Percentiles rank a stretch among this genome's conserved stretches.
These are phyloP conservation scores for Cosmia trapezina DNA, from an alignment of 2,888 invertebrate genomes.

Conservation along the genomic window DNA sequence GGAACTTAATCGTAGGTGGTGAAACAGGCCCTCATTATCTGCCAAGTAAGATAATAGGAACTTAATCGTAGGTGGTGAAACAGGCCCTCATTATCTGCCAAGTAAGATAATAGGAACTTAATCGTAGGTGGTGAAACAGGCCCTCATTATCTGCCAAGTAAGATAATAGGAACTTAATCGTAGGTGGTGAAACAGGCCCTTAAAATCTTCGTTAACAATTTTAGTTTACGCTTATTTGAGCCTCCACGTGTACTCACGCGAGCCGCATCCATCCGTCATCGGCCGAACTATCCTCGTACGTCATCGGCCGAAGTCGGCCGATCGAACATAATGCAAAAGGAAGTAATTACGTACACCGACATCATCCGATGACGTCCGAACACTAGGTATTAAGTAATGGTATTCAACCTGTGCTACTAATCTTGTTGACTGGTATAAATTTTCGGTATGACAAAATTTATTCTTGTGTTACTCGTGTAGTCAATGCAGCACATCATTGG, in stretches of 20 bases:
- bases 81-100: too few relatives aligned
- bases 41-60: too few relatives aligned
- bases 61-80: too few relatives aligned
- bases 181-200: too few relatives aligned
- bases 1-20: too few relatives aligned
- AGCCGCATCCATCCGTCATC: background rate
- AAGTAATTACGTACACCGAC: background rate
- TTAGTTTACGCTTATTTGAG: background rate
- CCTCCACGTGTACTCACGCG: too few relatives aligned
- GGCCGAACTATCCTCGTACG: background rate
- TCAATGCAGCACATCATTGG: too few relatives aligned
- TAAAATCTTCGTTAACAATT: background rate
- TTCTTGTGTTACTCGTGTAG: background rate
- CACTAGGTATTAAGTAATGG: background rate
- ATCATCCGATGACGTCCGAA: background rate
- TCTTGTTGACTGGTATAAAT: background rate
- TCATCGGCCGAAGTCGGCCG: background rate
- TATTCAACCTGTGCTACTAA: background rate
- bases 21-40: too few relatives aligned
- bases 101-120: too few relatives aligned
- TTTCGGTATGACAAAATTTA: background rate
- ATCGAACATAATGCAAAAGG: background rate
- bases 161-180: too few relatives aligned
- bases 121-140: too few relatives aligned
- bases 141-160: too few relatives aligned